Conservation (phyloP, 1,140 invertebrate species). For the Sitodiplosis mosellana region DNA sequence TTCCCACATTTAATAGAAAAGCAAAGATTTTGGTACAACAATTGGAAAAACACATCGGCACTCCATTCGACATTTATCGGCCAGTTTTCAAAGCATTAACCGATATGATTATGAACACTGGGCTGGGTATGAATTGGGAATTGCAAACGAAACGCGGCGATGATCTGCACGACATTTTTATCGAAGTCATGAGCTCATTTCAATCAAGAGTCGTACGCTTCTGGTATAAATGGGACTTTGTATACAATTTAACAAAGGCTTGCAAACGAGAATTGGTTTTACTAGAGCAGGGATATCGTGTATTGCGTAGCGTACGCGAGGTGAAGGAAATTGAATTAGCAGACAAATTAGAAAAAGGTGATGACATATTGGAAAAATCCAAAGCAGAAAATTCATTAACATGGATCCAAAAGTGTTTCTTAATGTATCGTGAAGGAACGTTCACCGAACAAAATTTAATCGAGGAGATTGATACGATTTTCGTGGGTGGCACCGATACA, state of each 20-base stretch:
- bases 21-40: not conserved
- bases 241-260: too few relatives aligned
- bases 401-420: not conserved
- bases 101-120: too few relatives aligned
- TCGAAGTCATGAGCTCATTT: too few relatives aligned
- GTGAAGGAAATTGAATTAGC: not conserved
- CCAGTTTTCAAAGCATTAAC: too few relatives aligned
- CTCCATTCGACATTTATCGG: too few relatives aligned
- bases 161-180: too few relatives aligned
- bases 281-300: not conserved
- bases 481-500: not conserved
- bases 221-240: too few relatives aligned
- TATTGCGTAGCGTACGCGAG: not conserved
- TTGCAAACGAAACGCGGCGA: too few relatives aligned
- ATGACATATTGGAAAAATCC: not conserved
- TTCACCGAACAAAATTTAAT: not conserved
- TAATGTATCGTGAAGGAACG: slow-evolving; percentile 3
- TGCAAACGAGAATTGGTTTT: too few relatives aligned
- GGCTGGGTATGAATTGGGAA: too few relatives aligned
- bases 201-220: too few relatives aligned
- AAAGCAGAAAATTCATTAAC: not conserved
- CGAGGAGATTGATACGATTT: not conserved
- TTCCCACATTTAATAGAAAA: not conserved
- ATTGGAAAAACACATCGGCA: not conserved
- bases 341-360: not conserved